Conservation (phyloP, 2,113 vertebrate species). For the Lagopus muta region DNA sequence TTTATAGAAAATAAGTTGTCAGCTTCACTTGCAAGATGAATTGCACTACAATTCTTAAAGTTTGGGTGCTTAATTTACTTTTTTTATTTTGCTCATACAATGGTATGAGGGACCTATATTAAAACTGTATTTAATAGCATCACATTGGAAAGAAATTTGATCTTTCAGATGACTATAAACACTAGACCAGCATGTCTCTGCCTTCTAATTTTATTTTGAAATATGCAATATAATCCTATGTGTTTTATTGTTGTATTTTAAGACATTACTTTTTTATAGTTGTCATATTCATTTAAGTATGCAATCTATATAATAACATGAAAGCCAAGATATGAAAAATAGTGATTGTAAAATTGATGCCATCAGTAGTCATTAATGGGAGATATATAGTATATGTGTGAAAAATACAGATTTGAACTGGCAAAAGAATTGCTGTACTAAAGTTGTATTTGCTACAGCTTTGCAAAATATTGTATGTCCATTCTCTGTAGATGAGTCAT, state of each 20-base stretch:
- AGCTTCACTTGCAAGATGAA: neutral
- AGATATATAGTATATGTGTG: neutral
- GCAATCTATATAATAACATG: neutral
- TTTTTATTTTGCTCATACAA: neutral
- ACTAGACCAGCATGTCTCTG: neutral
- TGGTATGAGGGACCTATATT: neutral
- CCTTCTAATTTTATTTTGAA: neutral
- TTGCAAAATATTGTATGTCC: constrained; percentile 30
- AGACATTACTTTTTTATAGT: neutral
- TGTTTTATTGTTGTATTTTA: neutral
- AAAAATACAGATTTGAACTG: neutral
- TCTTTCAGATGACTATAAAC: neutral
- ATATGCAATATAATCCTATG: neutral
- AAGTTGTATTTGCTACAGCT: neutral
- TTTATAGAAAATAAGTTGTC: neutral
- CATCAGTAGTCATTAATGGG: neutral
- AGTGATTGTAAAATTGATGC: neutral
- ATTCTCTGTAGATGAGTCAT: constrained; percentile 61
- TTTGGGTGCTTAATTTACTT: neutral
- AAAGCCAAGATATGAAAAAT: neutral
- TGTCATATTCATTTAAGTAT: neutral
- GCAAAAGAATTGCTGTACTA: too few species aligned
- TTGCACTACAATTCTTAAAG: neutral
- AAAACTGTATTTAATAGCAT: neutral
- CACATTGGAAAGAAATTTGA: neutral